phyloP scores from a whole-genome alignment of 2,797 vertebrate genomes.

The Propithecus deckenii region DNA sequence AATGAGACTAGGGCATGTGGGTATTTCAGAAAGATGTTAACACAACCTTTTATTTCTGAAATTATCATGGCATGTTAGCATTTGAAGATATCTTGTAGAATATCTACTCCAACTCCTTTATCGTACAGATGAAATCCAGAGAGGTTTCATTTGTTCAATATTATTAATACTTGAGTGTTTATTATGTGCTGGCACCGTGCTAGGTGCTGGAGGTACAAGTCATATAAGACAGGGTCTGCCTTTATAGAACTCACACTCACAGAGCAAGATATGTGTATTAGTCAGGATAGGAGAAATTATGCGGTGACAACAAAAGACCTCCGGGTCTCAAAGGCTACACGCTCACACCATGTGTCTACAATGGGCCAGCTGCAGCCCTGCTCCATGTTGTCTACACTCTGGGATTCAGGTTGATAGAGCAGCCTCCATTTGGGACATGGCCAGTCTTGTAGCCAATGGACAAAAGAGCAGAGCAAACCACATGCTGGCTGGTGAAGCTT shows the following conservation, averaged over 20 bases:
- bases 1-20: neutral
- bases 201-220: neutral
- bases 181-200: neutral
- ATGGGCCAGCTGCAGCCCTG: neutral
- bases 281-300: neutral
- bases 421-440: neutral
- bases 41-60: conserved; percentile 36
- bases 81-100: neutral
- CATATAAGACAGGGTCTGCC: neutral
- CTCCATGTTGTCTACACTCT: neutral
- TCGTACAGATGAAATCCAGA: neutral
- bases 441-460: neutral
- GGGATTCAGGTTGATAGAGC: neutral
- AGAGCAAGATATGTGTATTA: neutral
- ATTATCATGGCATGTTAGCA: neutral
- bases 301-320: neutral
- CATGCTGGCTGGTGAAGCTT: neutral
- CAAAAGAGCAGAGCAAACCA: neutral
- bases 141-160: neutral
- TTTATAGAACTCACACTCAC: neutral
- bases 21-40: conserved; percentile 39
- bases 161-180: neutral
- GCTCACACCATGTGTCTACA: neutral
- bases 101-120: neutral
- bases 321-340: neutral